Evolutionary conservation across 2,113 vertebrate genomes (phyloP).

Genomic region (Merops nubicus): DNA sequence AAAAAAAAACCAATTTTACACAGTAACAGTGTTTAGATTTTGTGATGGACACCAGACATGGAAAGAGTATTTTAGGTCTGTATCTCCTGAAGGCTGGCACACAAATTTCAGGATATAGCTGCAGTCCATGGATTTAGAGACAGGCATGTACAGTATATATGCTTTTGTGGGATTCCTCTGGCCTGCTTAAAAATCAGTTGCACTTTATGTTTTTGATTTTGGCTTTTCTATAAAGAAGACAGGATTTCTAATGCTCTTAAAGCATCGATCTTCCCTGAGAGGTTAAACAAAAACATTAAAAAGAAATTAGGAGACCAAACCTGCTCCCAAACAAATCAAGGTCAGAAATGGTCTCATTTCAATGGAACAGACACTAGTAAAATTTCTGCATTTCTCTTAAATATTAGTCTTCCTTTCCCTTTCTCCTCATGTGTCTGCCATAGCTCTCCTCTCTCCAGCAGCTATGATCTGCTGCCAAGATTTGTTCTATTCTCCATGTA

Average conservation of each 20-base stretch:
- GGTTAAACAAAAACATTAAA: neutral
- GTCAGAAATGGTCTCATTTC: constrained; percentile 9
- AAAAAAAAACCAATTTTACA: neutral
- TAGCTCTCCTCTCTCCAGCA: neutral
- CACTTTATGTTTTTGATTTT: neutral
- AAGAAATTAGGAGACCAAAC: neutral
- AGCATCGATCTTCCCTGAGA: neutral
- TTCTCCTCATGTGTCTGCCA: constrained; percentile 39
- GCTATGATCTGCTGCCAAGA: constrained; percentile 54
- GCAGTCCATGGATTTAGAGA: neutral
- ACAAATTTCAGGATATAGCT: neutral
- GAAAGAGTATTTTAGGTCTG: neutral
- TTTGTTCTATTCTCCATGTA: neutral
- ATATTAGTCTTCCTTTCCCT: constrained; percentile 43
- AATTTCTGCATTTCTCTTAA: constrained; percentile 32
- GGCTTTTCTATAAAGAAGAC: neutral
- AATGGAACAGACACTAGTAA: neutral
- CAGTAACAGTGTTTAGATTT: neutral
- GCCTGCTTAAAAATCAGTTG: neutral
- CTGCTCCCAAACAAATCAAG: neutral
- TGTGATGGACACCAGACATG: neutral
- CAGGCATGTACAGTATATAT: neutral
- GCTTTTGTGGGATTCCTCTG: neutral
- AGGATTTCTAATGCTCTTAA: neutral
- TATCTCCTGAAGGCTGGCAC: neutral